Percentiles rank a stretch among this genome's conserved stretches.
Evolutionary conservation across 2,113 vertebrate genomes (phyloP).

Genomic region (chimpanzee (Pan troglodytes)): NHGRI_mPanTro3-v2.1_pri NC_086015.1:185711501-185712000

Average conservation of each 20-base stretch:
- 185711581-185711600: constrained; percentile 71
- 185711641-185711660: constrained; percentile 65
- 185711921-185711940: constrained; percentile 89
- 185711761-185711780: constrained; percentile 82
- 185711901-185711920: constrained; percentile 85
- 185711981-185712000: constrained; percentile 87
- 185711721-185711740: constrained; percentile 78
- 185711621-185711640: constrained; percentile 68
- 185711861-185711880: constrained; percentile 87
- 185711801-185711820: constrained; percentile 89
- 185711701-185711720: constrained; percentile 76
- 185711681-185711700: constrained; percentile 66
- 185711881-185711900: constrained; percentile 90
- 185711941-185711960: constrained; percentile 88
- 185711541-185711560: constrained; percentile 77
- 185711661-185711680: constrained; percentile 60
- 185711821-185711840: constrained; percentile 90
- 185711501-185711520: constrained; percentile 71
- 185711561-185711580: constrained; percentile 78
- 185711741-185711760: constrained; percentile 86
- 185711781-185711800: constrained; percentile 86
- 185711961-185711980: constrained; percentile 89
- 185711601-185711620: constrained; percentile 67
- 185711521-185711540: constrained; percentile 74
- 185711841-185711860: constrained; percentile 87